Evolutionary conservation across 2,888 invertebrate species (phyloP), one percentile per base, ranked within the genome.

Genomic region (Gastrophysa polygoni): DNA sequence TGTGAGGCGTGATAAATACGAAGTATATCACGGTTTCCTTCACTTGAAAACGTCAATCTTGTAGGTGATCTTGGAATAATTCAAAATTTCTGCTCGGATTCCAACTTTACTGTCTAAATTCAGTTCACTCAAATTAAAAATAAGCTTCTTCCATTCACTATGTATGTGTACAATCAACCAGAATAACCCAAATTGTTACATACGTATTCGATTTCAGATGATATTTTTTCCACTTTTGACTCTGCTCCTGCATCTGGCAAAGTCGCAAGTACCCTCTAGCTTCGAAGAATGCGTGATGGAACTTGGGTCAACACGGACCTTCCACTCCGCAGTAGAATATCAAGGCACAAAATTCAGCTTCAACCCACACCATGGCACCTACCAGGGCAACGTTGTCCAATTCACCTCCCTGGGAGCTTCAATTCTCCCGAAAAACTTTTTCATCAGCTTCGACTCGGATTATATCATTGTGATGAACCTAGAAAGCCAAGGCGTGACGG

Each of bases 311-410:
- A 61, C 66, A 0, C 66, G 76, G 47, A 65, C 67, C 3, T 80
- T 78, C 50, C 38, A 61, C 4, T 63, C 71, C 0, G 52, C 78
- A 1, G 10, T 50, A 1, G 68, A 75, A 0, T 78, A 73, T 58
- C 75, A 78, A 71, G 64, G 58, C 5, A 77, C 73, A 52, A 71
- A 66, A 24, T 32, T 66, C 11, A 62, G 69, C 32, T 78, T 78
- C 60, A 63, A 72, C 55, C 63, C 70, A 1, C 16, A n/a, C 0
- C 43, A 68, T 5, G 20, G 54, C 0, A 54, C 51, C 4, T 74
- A 64, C 52, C 50, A 66, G 32, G 77, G 77, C 18, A 78, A 77
- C 57, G 59, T 66, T 28, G 74, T 78, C 1, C 21, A 60, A 11
- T 75, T 78, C 54, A 57, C 21, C 32, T 57, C 62, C 7, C 17